These are phyloP conservation scores for Eupithecia pulchellata DNA, from an alignment of 2,888 invertebrate species.

Conservation along the genomic window DNA sequence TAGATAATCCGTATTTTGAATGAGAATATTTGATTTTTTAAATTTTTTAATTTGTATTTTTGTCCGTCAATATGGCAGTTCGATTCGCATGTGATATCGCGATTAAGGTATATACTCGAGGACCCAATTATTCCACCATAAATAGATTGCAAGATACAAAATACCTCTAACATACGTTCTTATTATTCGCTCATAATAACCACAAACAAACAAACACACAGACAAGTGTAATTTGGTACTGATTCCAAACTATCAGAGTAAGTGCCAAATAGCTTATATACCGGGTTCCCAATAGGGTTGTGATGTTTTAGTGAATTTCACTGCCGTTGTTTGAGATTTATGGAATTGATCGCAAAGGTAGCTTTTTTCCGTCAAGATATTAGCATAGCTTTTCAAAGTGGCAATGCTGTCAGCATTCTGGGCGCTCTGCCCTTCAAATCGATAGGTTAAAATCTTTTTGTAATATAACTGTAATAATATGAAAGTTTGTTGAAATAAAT, in stretches of 20 bases:
- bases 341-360: too few species aligned
- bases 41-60: too few species aligned
- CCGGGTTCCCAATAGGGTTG: not conserved
- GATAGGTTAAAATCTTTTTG: too few species aligned
- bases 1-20: too few species aligned
- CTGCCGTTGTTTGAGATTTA: too few species aligned
- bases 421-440: not conserved
- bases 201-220: constrained; percentile 65
- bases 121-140: not conserved
- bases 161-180: not conserved
- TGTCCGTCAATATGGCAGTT: too few species aligned
- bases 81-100: not conserved
- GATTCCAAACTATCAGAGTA: constrained; percentile 61
- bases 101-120: not conserved
- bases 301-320: too few species aligned
- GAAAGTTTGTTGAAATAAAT: not conserved
- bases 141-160: not conserved
- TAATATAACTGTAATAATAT: too few species aligned
- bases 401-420: not conserved
- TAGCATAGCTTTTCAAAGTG: not conserved
- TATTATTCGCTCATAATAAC: constrained; percentile 13
- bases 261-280: constrained; percentile 38
- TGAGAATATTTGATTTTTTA: too few species aligned
- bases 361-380: not conserved
- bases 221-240: constrained; percentile 68